A percentile compares a stretch with the other conserved stretches of the same genome.
Evolutionary conservation across 2,888 invertebrate species (phyloP).

Genomic region (Entomobrya proxima): DNA sequence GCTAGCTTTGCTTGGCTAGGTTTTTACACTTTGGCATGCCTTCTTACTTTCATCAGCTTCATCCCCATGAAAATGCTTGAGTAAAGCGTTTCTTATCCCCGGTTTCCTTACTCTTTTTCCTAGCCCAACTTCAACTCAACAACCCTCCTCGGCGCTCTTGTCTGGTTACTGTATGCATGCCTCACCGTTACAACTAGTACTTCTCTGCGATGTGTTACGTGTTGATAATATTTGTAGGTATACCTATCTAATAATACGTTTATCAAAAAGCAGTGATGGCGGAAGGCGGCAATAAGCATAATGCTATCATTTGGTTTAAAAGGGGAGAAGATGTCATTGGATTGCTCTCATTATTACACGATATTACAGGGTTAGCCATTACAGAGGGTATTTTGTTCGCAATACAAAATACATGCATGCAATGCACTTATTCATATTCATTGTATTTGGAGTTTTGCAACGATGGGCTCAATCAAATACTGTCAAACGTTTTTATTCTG

Average conservation of each 20-base stretch:
- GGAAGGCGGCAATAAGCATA: too few species aligned
- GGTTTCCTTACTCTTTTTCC: neutral
- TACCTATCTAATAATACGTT: too few species aligned
- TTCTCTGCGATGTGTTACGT: neutral
- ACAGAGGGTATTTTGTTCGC: too few species aligned
- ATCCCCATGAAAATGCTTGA: constrained; percentile 3
- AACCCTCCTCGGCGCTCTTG: neutral
- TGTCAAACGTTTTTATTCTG: too few species aligned
- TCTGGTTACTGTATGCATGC: neutral
- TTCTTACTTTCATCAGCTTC: neutral
- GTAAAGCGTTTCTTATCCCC: neutral
- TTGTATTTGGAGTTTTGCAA: too few species aligned
- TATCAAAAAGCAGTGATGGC: too few species aligned
- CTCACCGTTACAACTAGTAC: neutral
- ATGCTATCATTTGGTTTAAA: neutral
- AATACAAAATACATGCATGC: too few species aligned
- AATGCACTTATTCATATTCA: too few species aligned
- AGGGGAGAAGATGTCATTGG: neutral
- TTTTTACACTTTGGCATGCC: too few species aligned
- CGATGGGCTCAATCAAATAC: too few species aligned
- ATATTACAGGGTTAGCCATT: neutral
- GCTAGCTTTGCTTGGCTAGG: too few species aligned
- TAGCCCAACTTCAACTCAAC: neutral
- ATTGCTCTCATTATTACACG: neutral
- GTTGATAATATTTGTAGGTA: neutral